Conservation (phyloP, 2,797 vertebrate species). For the Apodemus agrarius region DNA sequence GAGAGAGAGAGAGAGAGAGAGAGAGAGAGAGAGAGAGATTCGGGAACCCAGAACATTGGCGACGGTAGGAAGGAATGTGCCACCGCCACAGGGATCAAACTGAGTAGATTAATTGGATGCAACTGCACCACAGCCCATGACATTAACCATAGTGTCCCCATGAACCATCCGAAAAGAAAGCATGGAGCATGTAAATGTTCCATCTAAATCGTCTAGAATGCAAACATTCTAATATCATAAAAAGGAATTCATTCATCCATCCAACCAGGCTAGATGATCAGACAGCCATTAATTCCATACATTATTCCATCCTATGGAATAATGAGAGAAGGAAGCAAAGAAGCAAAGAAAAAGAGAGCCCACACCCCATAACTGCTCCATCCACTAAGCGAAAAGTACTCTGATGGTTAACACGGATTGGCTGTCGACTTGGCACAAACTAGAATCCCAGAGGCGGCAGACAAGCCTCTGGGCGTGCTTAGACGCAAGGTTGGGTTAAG, state of each 20-base stretch:
- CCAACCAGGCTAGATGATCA: not conserved
- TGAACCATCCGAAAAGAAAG: not conserved
- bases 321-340: not conserved
- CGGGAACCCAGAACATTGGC: not conserved
- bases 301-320: not conserved
- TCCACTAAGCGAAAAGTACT: not conserved
- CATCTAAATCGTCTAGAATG: not conserved
- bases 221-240: not conserved
- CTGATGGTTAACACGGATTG: not conserved
- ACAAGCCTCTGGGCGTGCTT: not conserved
- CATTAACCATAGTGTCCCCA: not conserved
- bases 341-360: not conserved
- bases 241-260: not conserved
- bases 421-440: not conserved
- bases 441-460: not conserved
- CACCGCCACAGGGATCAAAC: too few species aligned
- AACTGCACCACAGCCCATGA: not conserved
- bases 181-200: not conserved
- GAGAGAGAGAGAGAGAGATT: too few species aligned
- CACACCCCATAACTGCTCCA: not conserved
- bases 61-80: not conserved
- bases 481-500: not conserved
- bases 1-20: too few species aligned
- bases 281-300: not conserved
- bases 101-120: not conserved